Evolutionary conservation across 2,888 invertebrate genomes (phyloP).

Genomic region (Stomorhina lunata): DNA sequence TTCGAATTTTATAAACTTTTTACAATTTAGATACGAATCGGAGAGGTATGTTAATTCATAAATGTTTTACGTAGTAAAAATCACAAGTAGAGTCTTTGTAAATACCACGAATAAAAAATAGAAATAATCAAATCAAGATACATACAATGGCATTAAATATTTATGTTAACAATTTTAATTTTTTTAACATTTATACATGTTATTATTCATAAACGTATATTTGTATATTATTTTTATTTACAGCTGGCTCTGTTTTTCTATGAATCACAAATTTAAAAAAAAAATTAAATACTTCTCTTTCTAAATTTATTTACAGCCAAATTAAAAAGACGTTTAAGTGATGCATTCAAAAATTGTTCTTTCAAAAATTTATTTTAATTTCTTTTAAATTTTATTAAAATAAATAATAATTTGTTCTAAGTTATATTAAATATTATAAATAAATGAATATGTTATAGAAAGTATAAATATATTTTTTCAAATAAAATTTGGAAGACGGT

Average conservation of each 20-base stretch:
- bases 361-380: slow-evolving; percentile 75
- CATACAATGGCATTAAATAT: slow-evolving; percentile 40
- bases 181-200: neutral
- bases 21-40: no score
- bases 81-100: neutral
- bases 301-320: slow-evolving; percentile 76
- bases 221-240: neutral
- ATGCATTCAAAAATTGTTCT: slow-evolving; percentile 77
- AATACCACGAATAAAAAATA: neutral
- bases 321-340: slow-evolving; percentile 78
- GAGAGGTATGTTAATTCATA: neutral
- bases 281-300: slow-evolving; percentile 67
- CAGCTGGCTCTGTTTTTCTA: slow-evolving; percentile 4
- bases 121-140: neutral
- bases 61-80: neutral
- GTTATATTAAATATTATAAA: neutral
- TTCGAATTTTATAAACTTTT: no score
- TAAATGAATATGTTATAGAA: neutral
- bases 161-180: no score
- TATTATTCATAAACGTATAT: neutral
- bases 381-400: neutral
- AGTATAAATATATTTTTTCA: neutral
- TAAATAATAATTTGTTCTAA: neutral
- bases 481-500: slow-evolving; percentile 71
- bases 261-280: no score